phyloP scores from a whole-genome alignment of 2,113 vertebrate species.

The Corynorhinus townsendii region DNA sequence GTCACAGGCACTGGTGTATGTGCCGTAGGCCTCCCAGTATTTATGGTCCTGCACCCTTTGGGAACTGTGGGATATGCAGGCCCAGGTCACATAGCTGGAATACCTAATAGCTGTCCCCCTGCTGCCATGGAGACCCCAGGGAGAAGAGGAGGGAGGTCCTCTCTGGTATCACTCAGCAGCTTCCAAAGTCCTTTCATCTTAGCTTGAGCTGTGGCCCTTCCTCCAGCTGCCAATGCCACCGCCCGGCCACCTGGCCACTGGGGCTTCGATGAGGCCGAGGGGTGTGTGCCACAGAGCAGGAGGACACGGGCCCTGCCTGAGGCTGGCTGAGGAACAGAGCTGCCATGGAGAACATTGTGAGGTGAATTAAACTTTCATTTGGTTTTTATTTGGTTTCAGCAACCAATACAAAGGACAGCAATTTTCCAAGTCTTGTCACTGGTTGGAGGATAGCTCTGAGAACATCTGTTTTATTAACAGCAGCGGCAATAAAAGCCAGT shows the following conservation, averaged over 20 bases:
- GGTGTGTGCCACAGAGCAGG: background rate
- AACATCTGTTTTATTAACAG: slow-evolving; percentile 56
- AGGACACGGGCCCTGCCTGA: background rate
- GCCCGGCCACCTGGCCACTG: background rate
- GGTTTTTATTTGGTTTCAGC: slow-evolving; percentile 71
- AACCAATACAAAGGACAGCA: slow-evolving; percentile 52
- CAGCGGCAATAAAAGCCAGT: slow-evolving; percentile 4
- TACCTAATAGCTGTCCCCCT: background rate
- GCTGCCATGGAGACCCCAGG: slow-evolving; percentile 47
- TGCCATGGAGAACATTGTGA: slow-evolving; percentile 60
- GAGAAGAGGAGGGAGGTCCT: background rate
- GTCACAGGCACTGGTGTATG: background rate
- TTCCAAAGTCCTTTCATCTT: background rate
- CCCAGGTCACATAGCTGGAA: slow-evolving; percentile 28
- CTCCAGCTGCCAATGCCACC: background rate
- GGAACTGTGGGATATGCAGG: background rate
- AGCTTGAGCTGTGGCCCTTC: background rate
- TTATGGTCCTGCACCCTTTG: background rate
- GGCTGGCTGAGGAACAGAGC: background rate
- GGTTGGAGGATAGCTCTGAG: slow-evolving; percentile 47
- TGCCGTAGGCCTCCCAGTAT: background rate
- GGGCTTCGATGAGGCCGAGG: background rate
- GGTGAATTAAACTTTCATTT: slow-evolving; percentile 70
- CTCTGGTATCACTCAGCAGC: background rate
- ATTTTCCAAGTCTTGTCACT: slow-evolving; percentile 42